These are phyloP conservation scores for Limonius californicus DNA, from an alignment of 1,140 invertebrate species.

Conservation along the genomic window DNA sequence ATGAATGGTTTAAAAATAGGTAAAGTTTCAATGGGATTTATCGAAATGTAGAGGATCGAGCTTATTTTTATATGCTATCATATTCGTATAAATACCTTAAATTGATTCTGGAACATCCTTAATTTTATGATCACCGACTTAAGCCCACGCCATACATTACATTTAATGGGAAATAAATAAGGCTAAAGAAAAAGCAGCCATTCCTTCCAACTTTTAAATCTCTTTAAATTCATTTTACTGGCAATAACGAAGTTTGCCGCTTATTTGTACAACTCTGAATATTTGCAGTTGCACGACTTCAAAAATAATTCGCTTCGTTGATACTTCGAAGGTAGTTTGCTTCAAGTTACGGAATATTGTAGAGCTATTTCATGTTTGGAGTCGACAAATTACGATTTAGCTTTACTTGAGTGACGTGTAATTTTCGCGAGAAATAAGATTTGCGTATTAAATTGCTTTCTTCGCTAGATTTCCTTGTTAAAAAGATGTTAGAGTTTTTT, in stretches of 20 bases:
- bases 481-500: constrained; percentile 3
- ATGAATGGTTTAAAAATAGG: no score
- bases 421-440: not conserved
- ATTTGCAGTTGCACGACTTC: not conserved
- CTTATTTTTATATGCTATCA: no score
- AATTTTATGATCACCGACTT: no score
- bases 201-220: not conserved
- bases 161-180: no score
- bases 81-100: no score
- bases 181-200: not conserved
- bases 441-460: constrained; percentile 7
- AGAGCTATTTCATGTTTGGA: constrained; percentile 6
- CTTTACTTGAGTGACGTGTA: constrained; percentile 3
- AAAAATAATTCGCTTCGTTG: not conserved
- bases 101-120: no score
- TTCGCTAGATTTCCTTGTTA: not conserved
- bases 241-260: not conserved
- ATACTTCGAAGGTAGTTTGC: not conserved
- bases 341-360: not conserved
- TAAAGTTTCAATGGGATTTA: no score
- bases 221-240: not conserved
- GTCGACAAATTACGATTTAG: constrained; percentile 1
- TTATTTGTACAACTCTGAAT: not conserved
- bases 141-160: no score
- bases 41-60: no score